Base-by-base conservation (phyloP, 2,113 vertebrate genomes). In the Hirundichthys speculiger region DNA sequence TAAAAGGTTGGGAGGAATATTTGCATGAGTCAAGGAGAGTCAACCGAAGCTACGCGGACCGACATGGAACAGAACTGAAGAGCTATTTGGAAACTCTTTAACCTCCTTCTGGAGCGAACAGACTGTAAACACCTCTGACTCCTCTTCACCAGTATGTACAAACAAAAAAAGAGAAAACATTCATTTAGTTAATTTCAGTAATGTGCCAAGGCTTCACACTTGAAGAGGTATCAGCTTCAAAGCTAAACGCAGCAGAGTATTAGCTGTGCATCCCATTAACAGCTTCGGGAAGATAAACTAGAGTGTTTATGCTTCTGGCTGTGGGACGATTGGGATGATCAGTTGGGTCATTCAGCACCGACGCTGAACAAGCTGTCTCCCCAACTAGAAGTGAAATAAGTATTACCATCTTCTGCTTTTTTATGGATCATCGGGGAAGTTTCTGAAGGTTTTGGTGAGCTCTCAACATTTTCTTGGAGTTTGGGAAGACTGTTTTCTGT, bases 1-100 rank as follows among this genome's bases (percentile, higher is more conserved):
- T 64, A 54, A 81, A 73, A 79, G 69, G 80, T 77, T 79, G 52
- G 49, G n/a, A 58, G 46, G 22, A 68, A 67, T 58, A 73, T 78
- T 58, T 61, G 70, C 53, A 67, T 10, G 30, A 66, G 65, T 73
- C 69, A 76, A 60, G 56, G 75, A 69, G 49, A 70, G 49, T 68
- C 60, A 64, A 46, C 72, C 42, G 24, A 54, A 74, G 56, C 58
- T 46, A 68, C 61, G 71, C 43, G 38, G 69, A 55, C 58, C 45
- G 38, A 20, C 59, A 43, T 13, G 62, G 47, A 65, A 66, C 20
- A 55, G 3, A 5, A 6, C 25, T 27, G 25, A 27, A 27, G 3
- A 6, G 25, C 25, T 27, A 6, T 27, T 27, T 27, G 25, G 25
- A 72, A 74, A 83, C 60, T 40, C 61, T 66, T 57, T 72, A 24